phyloP scores from a whole-genome alignment of 2,113 vertebrate genomes.

The Sitta europaea region DNA sequence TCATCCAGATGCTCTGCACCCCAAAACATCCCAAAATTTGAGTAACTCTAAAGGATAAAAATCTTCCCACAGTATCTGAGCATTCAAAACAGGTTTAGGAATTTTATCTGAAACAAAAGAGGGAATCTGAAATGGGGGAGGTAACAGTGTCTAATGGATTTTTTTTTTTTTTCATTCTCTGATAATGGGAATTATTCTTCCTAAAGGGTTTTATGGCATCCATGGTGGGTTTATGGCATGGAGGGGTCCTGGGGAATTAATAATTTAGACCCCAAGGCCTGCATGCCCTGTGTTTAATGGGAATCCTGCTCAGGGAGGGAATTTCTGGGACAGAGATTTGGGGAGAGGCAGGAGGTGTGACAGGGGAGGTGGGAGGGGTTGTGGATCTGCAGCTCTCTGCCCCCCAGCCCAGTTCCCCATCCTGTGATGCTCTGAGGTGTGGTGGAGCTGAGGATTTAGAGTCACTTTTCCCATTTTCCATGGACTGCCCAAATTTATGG shows the following conservation, averaged over 20 bases:
- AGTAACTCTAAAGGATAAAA: background rate
- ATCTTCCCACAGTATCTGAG: background rate
- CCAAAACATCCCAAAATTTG: background rate
- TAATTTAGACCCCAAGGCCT: background rate
- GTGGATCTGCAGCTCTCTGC: background rate
- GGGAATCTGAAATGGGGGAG: background rate
- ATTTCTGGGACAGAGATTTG: background rate
- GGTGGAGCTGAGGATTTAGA: background rate
- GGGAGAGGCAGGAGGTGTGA: background rate
- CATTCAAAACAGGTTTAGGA: background rate
- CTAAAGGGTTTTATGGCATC: background rate
- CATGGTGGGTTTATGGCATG: background rate
- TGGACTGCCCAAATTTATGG: background rate
- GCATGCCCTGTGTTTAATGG: background rate
- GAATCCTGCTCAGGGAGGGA: background rate
- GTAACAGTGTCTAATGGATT: background rate
- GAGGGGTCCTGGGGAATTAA: background rate
- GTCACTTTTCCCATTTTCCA: background rate
- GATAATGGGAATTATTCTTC: background rate
- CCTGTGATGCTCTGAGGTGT: background rate
- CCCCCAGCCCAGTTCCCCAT: background rate
- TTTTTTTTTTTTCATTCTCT: background rate
- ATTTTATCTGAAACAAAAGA: background rate
- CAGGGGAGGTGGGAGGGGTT: background rate
- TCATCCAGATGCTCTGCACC: background rate